Evolutionary conservation across 2,888 invertebrate species (phyloP), one percentile per base, ranked within the genome.

Genomic region (Therioaphis trifolii): DNA sequence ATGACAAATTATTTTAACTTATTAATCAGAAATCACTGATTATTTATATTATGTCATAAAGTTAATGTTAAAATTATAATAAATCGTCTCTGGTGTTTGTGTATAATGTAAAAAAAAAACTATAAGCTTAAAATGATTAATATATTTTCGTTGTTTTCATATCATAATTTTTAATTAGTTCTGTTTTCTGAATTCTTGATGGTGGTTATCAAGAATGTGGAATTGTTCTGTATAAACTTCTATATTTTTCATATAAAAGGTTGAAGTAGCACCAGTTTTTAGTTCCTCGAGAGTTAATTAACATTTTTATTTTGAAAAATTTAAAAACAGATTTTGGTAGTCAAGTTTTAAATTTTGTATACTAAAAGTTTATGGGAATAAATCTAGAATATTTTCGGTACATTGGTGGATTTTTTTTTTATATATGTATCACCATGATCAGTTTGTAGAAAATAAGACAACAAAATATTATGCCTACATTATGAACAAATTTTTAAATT

Each of bases 401-500:
- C 52, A 46, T 52, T 68, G 68, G 52, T 68, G 40, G 35, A 52
- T 66, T 18, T 61, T 43, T 46, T 76, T 63, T 63, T 66, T 55
- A 55, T 7, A n/a, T n/a, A n/a, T n/a, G n/a, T n/a, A 68, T 18
- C 18, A 27, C 52, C 40, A 27, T 40, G 24, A 27, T 14, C 40
- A 15, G 52, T 7, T 40, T 68, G 55, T 69, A 68, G 78, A 68
- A 35, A 69, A 68, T 69, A 69, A 78, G 68, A 43, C 18, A 63
- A 78, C 78, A 68, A 78, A 52, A 27, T 55, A 68, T 63, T 61
- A 63, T 71, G 27, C 58, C 72, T 82, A 61, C 46, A 63, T 61
- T 72, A 82, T 82, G 80, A 82, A 82, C 80, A 82, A 80, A 82
- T 82, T 14, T 71, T 80, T 52, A 79, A 66, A 69, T 27, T 80